Base-by-base conservation (phyloP, 2,888 invertebrate species). In the Leptinotarsa juncta region DNA sequence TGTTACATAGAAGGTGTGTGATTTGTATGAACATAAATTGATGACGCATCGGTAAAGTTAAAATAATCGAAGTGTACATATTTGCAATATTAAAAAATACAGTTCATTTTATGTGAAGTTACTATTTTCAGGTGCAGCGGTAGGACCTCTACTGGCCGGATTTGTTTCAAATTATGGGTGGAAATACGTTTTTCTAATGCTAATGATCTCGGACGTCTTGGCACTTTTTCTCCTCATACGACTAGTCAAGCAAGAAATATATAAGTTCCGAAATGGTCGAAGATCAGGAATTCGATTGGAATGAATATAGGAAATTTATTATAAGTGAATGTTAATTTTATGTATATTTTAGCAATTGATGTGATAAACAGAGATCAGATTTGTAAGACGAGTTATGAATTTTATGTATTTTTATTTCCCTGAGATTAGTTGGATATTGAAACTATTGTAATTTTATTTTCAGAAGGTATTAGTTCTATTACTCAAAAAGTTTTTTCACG, bases 131-230 rank as follows among this genome's bases (percentile, higher is more conserved):
- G 96, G 98, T 72, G 98, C 98, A 65, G 98, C 98, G 0, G 90
- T 98, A 23, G 98, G 98, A 0, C 98, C 98, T 0, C 89, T 97
- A 81, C 85, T 98, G 72, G 97, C 95, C 3, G 98, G 95, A 68
- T 90, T 95, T 66, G 93, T 97, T 14, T 94, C 95, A 0, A 88
- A 89, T 79, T 85, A 89, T 51, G 93, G 93, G 18, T 97, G 97
- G 97, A 90, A 93, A 65, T 91, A 93, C 84, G 97, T 98, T 1
- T 97, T 98, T 89, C 93, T 94, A 83, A 96, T 97, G 95, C 91
- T 98, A 16, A 97, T 98, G 86, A 86, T 89, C 0, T 93, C 97
- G 26, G 94, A 97, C 87, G 86, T 94, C 18, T 84, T 94, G 67
- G 96, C 97, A 0, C 89, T 97, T 74, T 79, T 95, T 81, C 90